Base-by-base conservation (phyloP, 2,113 vertebrate genomes). In the Natator depressus region DNA sequence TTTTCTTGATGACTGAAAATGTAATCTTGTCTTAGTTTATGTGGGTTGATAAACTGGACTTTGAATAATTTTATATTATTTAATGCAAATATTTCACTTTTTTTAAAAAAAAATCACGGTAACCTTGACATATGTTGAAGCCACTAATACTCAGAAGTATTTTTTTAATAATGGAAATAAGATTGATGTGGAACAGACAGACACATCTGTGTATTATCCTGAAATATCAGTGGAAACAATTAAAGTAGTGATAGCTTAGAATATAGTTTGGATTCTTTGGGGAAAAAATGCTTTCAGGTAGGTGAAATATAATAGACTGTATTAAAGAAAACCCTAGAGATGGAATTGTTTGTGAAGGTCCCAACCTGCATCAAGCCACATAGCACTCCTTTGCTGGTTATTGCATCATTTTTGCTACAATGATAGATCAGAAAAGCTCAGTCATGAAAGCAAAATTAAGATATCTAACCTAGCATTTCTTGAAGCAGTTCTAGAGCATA, bases 391-490 rank as follows among this genome's bases (percentile, higher is more conserved):
- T 25, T 47, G 10, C 20, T 0, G 1, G 9, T 2, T 59, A 12
- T 59, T 0, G 2, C 3, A 11, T 31, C 1, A 42, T 49, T 69
- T n/a, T 38, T n/a, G 42, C 42, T 42, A 42, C 42, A 42, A 82
- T 42, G 49, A 17, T 31, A 62, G 65, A 29, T 62, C 85, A 89
- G 0, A 0, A 69, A 82, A 80, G 47, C 59, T 91, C 82, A 82
- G 82, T 89, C 88, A 75, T 22, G 85, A 31, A 14, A 75, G 38
- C 38, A 9, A 86, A 50, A 80, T 51, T 42, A 75, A 53, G 79
- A 65, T 62, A 80, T 88, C 57, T 91, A 11, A 62, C 86, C 69
- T 88, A 85, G 85, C n/a, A 22, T 54, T 47, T 42, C 38, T 75
- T 75, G 5, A 49, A 46, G 79, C 91, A 47, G 53, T 65, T 84